Percentiles rank a stretch among this genome's conserved stretches.
phyloP scores from a whole-genome alignment of 92 coral and sea anemone species.

The Epizoanthus ramosus region DNA sequence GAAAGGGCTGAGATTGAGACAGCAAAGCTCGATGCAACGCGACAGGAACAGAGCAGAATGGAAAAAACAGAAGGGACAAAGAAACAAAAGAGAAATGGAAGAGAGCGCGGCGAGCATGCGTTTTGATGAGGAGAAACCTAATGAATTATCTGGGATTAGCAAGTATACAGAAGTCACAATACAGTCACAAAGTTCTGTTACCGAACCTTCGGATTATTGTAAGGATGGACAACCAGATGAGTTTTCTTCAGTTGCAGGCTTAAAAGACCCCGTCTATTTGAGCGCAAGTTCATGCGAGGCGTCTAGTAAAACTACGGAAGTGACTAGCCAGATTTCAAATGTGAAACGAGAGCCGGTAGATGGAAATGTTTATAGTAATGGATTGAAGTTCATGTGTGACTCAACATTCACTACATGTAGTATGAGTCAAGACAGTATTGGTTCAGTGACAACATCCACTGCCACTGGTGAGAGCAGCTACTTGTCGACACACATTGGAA shows the following conservation, averaged over 20 bases:
- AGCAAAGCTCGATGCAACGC: not conserved
- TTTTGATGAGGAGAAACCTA: not conserved
- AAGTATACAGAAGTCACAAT: not conserved
- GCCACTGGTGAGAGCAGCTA: too few species aligned
- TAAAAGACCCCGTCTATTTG: too few species aligned
- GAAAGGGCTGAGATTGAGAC: not conserved
- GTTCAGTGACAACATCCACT: too few species aligned
- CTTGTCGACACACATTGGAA: too few species aligned
- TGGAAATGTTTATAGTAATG: too few species aligned
- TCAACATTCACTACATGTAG: too few species aligned
- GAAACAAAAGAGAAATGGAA: constrained; percentile 24
- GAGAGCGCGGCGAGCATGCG: not conserved
- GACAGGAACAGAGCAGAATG: not conserved
- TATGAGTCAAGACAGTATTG: too few species aligned
- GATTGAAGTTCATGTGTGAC: too few species aligned
- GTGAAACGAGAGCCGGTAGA: too few species aligned
- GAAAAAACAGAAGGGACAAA: not conserved
- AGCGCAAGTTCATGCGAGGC: not conserved
- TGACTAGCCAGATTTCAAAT: not conserved
- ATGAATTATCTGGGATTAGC: not conserved
- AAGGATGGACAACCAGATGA: not conserved
- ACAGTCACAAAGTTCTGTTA: not conserved
- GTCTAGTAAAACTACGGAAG: not conserved
- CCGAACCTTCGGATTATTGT: not conserved
- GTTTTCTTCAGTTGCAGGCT: too few species aligned